Evolutionary conservation across 2,888 invertebrate species (phyloP).

Genomic region (Scrobipalpa atriplicella): DNA sequence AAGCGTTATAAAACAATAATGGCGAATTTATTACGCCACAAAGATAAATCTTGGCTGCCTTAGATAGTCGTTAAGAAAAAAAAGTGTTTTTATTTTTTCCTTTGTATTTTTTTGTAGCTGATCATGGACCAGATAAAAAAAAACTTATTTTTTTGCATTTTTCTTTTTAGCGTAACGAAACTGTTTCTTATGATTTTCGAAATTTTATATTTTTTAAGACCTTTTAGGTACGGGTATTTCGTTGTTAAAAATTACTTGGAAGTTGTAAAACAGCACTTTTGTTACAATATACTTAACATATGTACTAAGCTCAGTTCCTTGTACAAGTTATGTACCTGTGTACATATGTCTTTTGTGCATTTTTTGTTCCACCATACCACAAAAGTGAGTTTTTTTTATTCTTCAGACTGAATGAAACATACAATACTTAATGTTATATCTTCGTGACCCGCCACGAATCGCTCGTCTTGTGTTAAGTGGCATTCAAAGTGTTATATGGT

Average conservation of each 20-base stretch:
- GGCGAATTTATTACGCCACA: constrained; percentile 12
- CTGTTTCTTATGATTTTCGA: no score
- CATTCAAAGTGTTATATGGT: constrained; percentile 1
- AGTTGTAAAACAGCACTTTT: no score
- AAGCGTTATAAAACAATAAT: constrained; percentile 17
- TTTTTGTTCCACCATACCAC: background rate
- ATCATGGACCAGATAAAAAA: background rate
- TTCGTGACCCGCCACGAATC: background rate
- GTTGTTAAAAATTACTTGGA: no score
- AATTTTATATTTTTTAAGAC: no score
- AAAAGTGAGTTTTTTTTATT: background rate
- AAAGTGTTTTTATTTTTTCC: background rate
- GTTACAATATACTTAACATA: no score
- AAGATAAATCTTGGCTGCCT: background rate
- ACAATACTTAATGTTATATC: constrained; percentile 7
- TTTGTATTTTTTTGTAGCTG: background rate
- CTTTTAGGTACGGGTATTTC: no score
- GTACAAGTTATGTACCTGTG: background rate
- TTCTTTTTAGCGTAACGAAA: background rate
- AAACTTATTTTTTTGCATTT: background rate
- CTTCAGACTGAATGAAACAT: background rate
- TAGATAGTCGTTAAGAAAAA: background rate
- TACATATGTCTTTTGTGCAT: background rate
- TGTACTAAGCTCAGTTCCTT: background rate
- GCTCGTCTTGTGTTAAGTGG: background rate